Base-by-base conservation (phyloP, 1,140 invertebrate species). In the Orius insidiosus region DNA sequence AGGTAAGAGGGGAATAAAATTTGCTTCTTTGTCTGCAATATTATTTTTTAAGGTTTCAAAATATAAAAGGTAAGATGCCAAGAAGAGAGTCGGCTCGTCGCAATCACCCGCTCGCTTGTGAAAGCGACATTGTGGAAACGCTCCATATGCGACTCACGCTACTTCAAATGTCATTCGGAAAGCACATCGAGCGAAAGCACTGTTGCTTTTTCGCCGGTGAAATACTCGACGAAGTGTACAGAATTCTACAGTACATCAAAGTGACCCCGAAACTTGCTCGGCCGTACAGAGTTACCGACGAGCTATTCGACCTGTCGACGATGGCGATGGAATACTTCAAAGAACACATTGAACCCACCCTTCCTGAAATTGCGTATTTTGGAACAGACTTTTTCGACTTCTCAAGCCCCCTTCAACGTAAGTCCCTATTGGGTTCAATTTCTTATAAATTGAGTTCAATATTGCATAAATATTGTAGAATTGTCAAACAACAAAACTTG, bases 281-380 rank as follows among this genome's bases (percentile, higher is more conserved):
- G 54, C 82, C 83, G 40, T 87, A 84, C 59, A 85, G 85, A 67
- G 82, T 88, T 33, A 88, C 82, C 5, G 85, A 88, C 64, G 85
- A 89, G 62, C 65, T 89, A n/a, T 88, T 87, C 67, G 85, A 88
- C 68, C 66, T 89, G 41, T 86, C 83, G 19, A 86, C 85, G 15
- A 88, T 88, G 85, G 85, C 85, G 16, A 87, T 88, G 83, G 85
- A 89, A 62, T 88, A 87, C 63, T 89, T 88, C 56, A 87, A 86
- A 60, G 85, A 89, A 63, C 78, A 78, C 52, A 85, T 89, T 58
- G 85, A 88, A 61, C 80, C 84, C 30, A 80, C 76, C 49, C 66
- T 89, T 52, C 85, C 85, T 18, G 82, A 86, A 62, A 83, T 89
- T 50, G 78, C 80, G 14, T 87, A 84, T 61, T 85, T 87, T 64